These are phyloP conservation scores for Dendrophyllia cribrosa DNA, from an alignment of 64 coral and sea anemone species.

Conservation along the genomic window DNA sequence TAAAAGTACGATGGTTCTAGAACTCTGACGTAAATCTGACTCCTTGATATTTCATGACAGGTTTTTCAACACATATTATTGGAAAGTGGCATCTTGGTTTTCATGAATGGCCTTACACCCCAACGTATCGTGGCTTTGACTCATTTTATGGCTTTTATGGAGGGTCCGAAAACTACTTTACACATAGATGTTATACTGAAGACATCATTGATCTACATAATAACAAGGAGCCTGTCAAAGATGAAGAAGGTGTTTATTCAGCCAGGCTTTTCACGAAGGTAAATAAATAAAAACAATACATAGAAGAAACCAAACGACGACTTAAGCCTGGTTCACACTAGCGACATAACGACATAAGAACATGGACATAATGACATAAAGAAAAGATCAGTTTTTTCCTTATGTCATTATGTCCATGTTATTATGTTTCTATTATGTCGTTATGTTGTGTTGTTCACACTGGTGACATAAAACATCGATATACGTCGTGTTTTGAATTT, in stretches of 20 bases:
- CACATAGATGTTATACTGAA: not conserved
- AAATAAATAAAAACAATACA: not conserved
- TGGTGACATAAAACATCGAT: no score
- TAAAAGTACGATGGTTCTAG: no score
- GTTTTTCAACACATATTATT: conserved; percentile 54
- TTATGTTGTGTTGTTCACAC: no score
- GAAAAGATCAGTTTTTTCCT: no score
- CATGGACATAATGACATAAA: no score
- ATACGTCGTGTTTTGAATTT: no score
- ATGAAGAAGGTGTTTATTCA: conserved; percentile 30
- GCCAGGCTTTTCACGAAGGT: conserved; percentile 49
- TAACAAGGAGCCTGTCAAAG: conserved; percentile 27
- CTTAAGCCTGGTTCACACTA: no score
- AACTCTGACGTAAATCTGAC: no score
- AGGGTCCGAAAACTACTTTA: conserved; percentile 58
- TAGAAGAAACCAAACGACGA: no score
- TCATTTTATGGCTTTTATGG: conserved; percentile 55
- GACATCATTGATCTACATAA: conserved; percentile 51
- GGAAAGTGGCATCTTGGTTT: conserved; percentile 70
- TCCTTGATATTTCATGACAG: not conserved
- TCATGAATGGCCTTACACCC: conserved; percentile 51
- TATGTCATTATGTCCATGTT: no score
- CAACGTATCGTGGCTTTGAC: conserved; percentile 62
- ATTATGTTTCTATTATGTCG: no score
- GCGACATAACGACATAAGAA: no score